Percentiles rank a stretch among this genome's conserved stretches.
Evolutionary conservation across 30 jellyfish, hydroid and myxozoan species (phyloP).

Genomic region (Sanderia malayensis): DNA sequence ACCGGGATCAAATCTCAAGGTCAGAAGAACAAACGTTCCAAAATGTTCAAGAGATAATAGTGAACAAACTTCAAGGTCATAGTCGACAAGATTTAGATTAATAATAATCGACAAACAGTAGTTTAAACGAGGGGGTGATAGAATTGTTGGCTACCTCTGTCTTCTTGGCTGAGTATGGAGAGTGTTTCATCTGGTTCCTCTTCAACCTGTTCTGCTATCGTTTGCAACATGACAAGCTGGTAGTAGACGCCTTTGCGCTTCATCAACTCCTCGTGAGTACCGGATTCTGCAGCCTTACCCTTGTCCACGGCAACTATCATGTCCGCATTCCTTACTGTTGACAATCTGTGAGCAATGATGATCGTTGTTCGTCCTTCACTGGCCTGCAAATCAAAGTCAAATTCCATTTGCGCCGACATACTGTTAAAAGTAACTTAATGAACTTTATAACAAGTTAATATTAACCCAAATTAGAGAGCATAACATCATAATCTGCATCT

Average conservation of each 20-base stretch:
- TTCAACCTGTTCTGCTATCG: conserved; percentile 54
- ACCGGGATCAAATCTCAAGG: no score
- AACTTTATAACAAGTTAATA: no score
- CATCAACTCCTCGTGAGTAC: conserved; percentile 89
- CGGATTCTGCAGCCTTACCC: conserved; percentile 85
- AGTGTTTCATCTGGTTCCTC: conserved; percentile 66
- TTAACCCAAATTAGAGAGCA: no score
- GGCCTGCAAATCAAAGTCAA: conserved; percentile 70
- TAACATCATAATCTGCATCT: no score
- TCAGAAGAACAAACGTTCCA: no score
- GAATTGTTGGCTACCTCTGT: conserved; percentile 71
- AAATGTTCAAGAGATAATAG: no score
- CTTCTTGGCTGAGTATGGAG: conserved; percentile 60
- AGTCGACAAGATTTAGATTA: no score
- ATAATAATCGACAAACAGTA: no score
- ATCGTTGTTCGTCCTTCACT: conserved; percentile 96
- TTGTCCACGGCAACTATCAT: conserved; percentile 83
- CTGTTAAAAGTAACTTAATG: no score
- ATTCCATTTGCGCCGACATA: no score
- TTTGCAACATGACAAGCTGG: conserved; percentile 91
- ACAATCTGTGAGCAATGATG: conserved; percentile 94
- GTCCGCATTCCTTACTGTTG: conserved; percentile 94
- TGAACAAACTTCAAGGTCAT: no score
- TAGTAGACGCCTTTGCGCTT: conserved; percentile 79
- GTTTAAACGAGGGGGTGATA: no score